These are phyloP conservation scores for Notiomystis cincta DNA, from an alignment of 2,113 vertebrate genomes.

Conservation along the genomic window DNA sequence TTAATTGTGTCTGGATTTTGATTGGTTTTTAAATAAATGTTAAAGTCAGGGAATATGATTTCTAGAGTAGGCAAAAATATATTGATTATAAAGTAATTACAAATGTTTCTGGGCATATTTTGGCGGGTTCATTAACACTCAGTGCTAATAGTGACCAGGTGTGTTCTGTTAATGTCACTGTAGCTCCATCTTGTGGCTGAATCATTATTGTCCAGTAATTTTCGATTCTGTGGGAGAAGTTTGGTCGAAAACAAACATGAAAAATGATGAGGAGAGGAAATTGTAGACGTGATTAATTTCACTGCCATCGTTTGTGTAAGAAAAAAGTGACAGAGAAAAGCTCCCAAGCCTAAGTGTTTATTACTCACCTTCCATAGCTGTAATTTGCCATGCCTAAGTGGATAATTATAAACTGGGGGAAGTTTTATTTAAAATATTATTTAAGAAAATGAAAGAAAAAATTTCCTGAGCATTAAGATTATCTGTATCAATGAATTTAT, in stretches of 20 bases:
- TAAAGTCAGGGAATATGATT: neutral
- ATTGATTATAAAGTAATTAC: neutral
- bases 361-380: neutral
- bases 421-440: neutral
- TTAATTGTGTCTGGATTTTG: neutral
- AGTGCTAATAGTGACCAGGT: neutral
- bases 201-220: neutral
- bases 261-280: neutral
- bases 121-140: neutral
- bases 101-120: neutral
- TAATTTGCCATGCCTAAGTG: neutral
- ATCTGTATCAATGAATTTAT: neutral
- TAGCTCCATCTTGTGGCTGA: conserved; percentile 43
- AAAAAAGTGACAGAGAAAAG: neutral
- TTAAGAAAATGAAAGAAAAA: neutral
- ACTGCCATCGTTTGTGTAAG: neutral
- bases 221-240: neutral
- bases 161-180: neutral
- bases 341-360: neutral
- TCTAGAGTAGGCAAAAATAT: neutral
- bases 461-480: rapidly evolving
- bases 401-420: neutral
- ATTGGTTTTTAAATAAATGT: neutral
- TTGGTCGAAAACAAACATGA: neutral
- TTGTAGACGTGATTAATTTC: neutral